Evolutionary conservation across 2,113 vertebrate species (phyloP), one percentile per base, ranked within the genome.

Genomic region (Corythornis madagascariensis): DNA sequence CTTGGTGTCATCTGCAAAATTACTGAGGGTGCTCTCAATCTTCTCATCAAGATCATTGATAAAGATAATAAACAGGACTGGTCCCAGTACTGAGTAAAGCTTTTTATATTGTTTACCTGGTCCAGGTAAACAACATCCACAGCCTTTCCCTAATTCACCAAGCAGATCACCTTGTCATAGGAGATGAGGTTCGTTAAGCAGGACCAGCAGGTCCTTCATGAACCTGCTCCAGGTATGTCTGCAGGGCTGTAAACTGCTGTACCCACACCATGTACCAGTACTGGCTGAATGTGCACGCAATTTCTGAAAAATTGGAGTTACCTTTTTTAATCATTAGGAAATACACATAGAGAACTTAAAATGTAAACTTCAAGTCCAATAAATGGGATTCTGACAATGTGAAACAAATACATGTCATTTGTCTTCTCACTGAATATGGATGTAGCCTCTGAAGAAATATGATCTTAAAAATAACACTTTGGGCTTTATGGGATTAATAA

Each of bases 221-320:
- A 60, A 22, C 21, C 21, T 35, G 21, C 22, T 14, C 33, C 1
- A 1, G 33, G 50, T 1, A 1, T 25, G 16, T 28, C 76, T 72
- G 33, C 19, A 43, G 48, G 45, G 55, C 56, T 74, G 7, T 13
- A 74, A 69, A 48, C n/a, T 73, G 43, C 29, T 91, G 14, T 47
- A 38, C 65, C 52, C 38, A 38, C 38, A 47, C 28, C 7, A 10
- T 12, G n/a, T 26, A n/a, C 17, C 60, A 22, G 20, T n/a, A 43
- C 65, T 72, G 42, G 24, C 29, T 67, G 33, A 35, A 74, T 18
- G 56, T 24, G 47, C 5, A n/a, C 1, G 28, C 2, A 25, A 16
- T 47, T 52, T 11, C 40, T 12, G 42, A 31, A 69, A 86, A 90
- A 83, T 10, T 7, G 25, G 63, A 57, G 26, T 7, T 26, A 73